Conservation (phyloP, 1,140 invertebrate genomes). For the Solen grandis region DNA sequence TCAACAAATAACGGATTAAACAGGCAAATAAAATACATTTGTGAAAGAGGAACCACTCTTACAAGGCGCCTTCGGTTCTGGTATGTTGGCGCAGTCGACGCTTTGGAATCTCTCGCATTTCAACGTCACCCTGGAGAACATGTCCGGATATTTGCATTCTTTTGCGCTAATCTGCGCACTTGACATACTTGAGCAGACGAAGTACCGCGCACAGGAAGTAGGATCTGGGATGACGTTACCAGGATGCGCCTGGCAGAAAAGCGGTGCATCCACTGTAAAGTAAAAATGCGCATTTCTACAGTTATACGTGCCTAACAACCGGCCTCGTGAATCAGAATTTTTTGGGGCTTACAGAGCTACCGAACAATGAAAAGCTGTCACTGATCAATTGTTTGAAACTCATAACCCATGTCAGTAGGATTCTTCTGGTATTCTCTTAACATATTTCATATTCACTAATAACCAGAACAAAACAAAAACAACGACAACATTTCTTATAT, state of each 20-base stretch:
- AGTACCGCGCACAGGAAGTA: conserved; percentile 59
- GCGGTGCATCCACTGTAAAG: conserved; percentile 54
- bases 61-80: conserved; percentile 69
- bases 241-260: conserved; percentile 53
- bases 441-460: too few species aligned
- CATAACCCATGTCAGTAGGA: too few species aligned
- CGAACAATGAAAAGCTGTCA: neutral
- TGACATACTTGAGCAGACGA: conserved; percentile 35
- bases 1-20: too few species aligned
- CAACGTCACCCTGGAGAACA: conserved; percentile 56
- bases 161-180: neutral
- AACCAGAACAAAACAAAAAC: too few species aligned
- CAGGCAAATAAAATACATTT: too few species aligned
- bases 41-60: too few species aligned
- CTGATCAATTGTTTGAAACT: conserved; percentile 29
- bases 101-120: conserved; percentile 61
- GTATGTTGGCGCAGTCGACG: conserved; percentile 63
- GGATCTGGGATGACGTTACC: conserved; percentile 39
- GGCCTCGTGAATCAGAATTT: neutral
- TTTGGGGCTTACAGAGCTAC: neutral
- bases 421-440: too few species aligned
- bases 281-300: neutral
- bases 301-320: neutral
- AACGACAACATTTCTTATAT: too few species aligned
- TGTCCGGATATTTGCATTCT: conserved; percentile 65